Evolutionary conservation across 2,888 invertebrate species (phyloP).

Genomic region (Mythimna albipuncta): DNA sequence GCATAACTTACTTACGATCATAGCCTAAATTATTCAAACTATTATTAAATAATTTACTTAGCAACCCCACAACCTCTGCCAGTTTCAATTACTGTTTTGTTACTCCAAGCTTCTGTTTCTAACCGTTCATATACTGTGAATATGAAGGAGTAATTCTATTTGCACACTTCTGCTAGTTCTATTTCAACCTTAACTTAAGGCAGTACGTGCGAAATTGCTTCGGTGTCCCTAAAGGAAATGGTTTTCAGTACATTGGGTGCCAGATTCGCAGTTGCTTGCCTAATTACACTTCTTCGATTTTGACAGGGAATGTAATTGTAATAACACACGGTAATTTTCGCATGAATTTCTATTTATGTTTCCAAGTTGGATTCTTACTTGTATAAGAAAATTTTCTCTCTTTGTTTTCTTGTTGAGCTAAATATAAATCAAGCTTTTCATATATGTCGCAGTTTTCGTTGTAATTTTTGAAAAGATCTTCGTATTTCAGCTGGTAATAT

Average conservation of each 20-base stretch:
- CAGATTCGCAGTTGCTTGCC: constrained; percentile 64
- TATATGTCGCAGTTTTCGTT: constrained; percentile 2
- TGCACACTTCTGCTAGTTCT: constrained; percentile 9
- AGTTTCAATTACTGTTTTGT: constrained; percentile 83
- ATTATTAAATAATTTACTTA: constrained; percentile 64
- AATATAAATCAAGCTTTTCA: constrained; percentile 25
- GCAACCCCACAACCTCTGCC: constrained; percentile 71
- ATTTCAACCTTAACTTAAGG: constrained; percentile 30
- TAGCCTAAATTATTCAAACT: constrained; percentile 24
- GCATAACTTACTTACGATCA: constrained; percentile 57
- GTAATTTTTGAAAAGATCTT: constrained; percentile 17
- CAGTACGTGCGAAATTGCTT: constrained; percentile 40
- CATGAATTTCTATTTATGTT: constrained; percentile 11
- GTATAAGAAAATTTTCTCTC: background rate
- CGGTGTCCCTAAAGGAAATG: constrained; percentile 64
- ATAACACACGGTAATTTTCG: constrained; percentile 39
- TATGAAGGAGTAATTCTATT: constrained; percentile 28
- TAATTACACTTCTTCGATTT: constrained; percentile 72
- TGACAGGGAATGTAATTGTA: constrained; percentile 61
- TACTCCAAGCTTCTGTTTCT: constrained; percentile 76
- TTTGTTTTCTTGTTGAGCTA: background rate
- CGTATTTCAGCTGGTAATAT: constrained; percentile 6
- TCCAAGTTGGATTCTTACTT: constrained; percentile 11
- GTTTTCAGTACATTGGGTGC: constrained; percentile 52
- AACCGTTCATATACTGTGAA: constrained; percentile 65